phyloP scores from a whole-genome alignment of 2,888 invertebrate genomes.

The Drosophila cognata region DNA sequence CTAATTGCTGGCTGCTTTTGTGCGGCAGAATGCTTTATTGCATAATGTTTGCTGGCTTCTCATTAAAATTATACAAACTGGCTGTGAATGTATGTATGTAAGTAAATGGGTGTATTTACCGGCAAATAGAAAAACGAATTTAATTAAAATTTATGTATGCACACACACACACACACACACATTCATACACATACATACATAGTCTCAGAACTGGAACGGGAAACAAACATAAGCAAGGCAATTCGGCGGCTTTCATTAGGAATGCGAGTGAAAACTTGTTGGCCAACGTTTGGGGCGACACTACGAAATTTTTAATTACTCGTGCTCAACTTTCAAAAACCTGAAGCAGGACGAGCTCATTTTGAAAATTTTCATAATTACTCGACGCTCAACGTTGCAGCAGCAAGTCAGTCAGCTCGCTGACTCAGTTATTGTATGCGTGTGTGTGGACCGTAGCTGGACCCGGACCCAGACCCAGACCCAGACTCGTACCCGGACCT shows the following conservation, averaged over 20 bases:
- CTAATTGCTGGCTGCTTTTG: conserved; percentile 57
- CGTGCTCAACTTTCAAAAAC: conserved; percentile 70
- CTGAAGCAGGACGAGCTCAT: conserved; percentile 66
- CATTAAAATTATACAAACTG: conserved; percentile 68
- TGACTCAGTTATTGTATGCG: conserved; percentile 25
- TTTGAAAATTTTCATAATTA: conserved; percentile 73
- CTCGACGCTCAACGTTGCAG: conserved; percentile 53
- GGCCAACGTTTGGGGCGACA: conserved; percentile 60
- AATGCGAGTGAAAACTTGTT: conserved; percentile 46
- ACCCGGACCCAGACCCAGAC: conserved; percentile 18
- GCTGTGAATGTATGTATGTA: conserved; percentile 1
- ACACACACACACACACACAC: not conserved
- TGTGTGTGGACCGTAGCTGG: conserved; percentile 31
- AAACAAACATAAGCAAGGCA: conserved; percentile 62
- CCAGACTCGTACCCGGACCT: conserved; percentile 13
- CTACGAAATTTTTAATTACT: conserved; percentile 76
- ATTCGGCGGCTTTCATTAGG: conserved; percentile 63
- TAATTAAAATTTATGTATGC: conserved; percentile 74
- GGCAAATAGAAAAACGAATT: conserved; percentile 72
- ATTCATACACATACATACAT: not conserved
- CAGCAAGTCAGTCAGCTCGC: conserved; percentile 54
- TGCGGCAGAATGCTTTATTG: conserved; percentile 48
- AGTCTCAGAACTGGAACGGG: conserved; percentile 27
- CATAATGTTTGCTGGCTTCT: conserved; percentile 55
- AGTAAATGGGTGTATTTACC: conserved; percentile 45